Evolutionary conservation across 2,113 vertebrate genomes (phyloP).

Genomic region (Rhinolophus ferrumequinum): DNA sequence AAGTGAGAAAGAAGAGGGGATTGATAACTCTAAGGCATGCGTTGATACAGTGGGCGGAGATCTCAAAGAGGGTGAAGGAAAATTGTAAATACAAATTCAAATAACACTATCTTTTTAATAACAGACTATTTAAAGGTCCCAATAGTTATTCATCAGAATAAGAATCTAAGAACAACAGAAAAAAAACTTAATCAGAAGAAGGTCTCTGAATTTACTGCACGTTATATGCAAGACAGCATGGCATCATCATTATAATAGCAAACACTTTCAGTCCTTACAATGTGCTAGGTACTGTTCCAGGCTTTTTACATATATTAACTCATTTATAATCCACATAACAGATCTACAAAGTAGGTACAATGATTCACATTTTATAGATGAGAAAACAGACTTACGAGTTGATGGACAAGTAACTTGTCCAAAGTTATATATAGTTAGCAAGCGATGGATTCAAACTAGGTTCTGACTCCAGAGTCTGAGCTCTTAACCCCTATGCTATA

Average conservation of each 20-base stretch:
- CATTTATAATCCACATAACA: slow-evolving; percentile 6
- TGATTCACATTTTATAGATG: neutral
- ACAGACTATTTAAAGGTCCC: neutral
- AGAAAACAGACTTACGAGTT: neutral
- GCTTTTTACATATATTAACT: neutral
- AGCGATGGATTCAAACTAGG: neutral
- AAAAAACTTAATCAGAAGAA: neutral
- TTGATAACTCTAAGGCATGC: neutral
- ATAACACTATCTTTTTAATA: neutral
- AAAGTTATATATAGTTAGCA: slow-evolving; percentile 4
- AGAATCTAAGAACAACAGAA: neutral
- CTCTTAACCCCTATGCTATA: neutral
- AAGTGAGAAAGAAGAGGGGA: neutral
- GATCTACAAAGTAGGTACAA: neutral
- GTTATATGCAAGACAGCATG: neutral
- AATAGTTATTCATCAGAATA: neutral
- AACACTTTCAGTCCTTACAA: neutral
- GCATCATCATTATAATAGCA: neutral
- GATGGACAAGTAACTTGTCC: neutral
- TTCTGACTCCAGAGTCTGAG: neutral
- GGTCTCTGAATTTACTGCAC: neutral
- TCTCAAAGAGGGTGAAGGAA: neutral
- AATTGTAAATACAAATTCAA: slow-evolving; percentile 30
- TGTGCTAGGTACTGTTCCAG: neutral
- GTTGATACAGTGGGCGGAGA: neutral